Evolutionary conservation across 2,888 invertebrate species (phyloP).

Genomic region (Agelastica alni): DNA sequence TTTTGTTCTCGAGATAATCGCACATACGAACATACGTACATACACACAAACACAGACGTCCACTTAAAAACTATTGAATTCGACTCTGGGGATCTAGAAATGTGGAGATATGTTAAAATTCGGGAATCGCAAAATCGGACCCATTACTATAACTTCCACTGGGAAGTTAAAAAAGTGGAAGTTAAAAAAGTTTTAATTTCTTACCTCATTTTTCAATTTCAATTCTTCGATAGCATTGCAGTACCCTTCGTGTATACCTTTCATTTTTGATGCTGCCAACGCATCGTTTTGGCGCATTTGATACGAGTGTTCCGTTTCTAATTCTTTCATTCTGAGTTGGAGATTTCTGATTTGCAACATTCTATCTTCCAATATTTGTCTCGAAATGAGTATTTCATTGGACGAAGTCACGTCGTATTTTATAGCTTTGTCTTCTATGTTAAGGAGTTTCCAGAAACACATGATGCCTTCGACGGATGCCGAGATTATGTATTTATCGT

Average conservation of each 20-base stretch:
- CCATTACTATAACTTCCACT: too few species aligned
- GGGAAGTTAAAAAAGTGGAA: too few species aligned
- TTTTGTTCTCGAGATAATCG: too few species aligned
- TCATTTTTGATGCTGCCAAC: constrained; percentile 76
- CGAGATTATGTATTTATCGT: constrained; percentile 77
- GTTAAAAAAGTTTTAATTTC: too few species aligned
- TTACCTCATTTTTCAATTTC: constrained; percentile 70
- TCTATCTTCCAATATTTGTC: constrained; percentile 78
- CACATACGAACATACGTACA: too few species aligned
- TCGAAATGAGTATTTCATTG: constrained; percentile 82
- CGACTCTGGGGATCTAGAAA: too few species aligned
- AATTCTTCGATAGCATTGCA: constrained; percentile 80
- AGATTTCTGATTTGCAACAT: constrained; percentile 67
- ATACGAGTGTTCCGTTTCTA: constrained; percentile 86
- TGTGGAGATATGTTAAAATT: too few species aligned
- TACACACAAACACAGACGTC: too few species aligned
- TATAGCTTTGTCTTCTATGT: constrained; percentile 72
- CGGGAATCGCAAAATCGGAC: too few species aligned
- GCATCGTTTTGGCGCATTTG: constrained; percentile 81
- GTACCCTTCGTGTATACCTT: constrained; percentile 82
- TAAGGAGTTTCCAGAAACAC: constrained; percentile 82
- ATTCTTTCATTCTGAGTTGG: constrained; percentile 76
- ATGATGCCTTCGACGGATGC: constrained; percentile 78
- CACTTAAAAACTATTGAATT: too few species aligned
- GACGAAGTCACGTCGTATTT: constrained; percentile 75